These are phyloP conservation scores for Protaetia brevitarsis DNA, from an alignment of 1,140 invertebrate species.

Conservation along the genomic window DNA sequence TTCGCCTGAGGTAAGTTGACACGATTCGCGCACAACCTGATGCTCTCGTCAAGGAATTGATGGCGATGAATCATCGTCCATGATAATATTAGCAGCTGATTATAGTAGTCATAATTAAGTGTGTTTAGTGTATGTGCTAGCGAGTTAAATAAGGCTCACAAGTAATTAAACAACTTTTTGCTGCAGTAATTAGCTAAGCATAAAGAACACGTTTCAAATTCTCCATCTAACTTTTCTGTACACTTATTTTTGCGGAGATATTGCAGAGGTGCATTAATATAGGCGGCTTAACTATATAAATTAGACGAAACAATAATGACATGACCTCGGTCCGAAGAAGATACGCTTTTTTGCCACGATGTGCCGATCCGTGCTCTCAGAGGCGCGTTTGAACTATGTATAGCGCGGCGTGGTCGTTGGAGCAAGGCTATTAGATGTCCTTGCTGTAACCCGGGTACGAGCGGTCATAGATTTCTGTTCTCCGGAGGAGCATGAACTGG, in stretches of 20 bases:
- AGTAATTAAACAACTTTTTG: too few relatives aligned
- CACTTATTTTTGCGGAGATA: too few relatives aligned
- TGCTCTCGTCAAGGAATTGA: background rate
- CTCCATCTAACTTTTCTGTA: too few relatives aligned
- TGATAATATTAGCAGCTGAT: background rate
- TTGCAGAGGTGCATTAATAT: too few relatives aligned
- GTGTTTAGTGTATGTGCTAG: background rate
- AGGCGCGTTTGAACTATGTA: background rate
- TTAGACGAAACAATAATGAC: too few relatives aligned
- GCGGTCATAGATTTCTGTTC: constrained; percentile 15
- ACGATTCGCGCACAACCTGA: background rate
- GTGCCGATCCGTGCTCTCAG: background rate
- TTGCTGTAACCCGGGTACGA: background rate
- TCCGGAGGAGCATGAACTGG: constrained; percentile 12
- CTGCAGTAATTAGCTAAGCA: too few relatives aligned
- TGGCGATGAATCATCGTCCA: background rate
- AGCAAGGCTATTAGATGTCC: constrained; percentile 5
- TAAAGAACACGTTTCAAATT: too few relatives aligned
- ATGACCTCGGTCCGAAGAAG: background rate
- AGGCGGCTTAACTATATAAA: too few relatives aligned
- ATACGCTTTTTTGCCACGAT: background rate
- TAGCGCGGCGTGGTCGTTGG: background rate
- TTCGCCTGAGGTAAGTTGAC: background rate
- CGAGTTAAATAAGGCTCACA: too few relatives aligned
- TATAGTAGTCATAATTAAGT: background rate